A percentile compares a stretch with the other conserved stretches of the same genome.
Conservation (phyloP, 2,797 vertebrate genomes). For the Myoxocephalus aenaeus region DNA sequence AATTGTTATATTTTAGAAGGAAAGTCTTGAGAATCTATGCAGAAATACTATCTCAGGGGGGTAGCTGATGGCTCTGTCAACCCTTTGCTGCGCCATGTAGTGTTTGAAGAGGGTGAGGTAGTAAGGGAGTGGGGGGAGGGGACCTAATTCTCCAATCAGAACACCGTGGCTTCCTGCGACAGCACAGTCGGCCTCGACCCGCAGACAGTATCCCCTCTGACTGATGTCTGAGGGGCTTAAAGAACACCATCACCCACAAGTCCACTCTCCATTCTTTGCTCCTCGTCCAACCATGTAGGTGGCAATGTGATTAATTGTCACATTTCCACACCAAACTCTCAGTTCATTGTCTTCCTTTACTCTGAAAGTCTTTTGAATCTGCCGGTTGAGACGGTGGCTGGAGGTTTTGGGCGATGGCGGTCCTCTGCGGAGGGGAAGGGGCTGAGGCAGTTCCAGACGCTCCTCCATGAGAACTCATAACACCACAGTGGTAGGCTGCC, state of each 20-base stretch:
- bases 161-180: slow-evolving; percentile 33
- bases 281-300: slow-evolving; percentile 5
- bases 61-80: slow-evolving; percentile 83
- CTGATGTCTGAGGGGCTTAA: slow-evolving; percentile 45
- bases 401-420: slow-evolving; percentile 23
- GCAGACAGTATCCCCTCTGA: slow-evolving; percentile 41
- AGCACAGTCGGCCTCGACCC: slow-evolving; percentile 13
- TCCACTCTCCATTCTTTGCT: slow-evolving; percentile 33
- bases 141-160: slow-evolving; percentile 60
- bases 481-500: slow-evolving; percentile 30
- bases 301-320: slow-evolving; percentile 12
- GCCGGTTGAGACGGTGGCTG: slow-evolving; percentile 34
- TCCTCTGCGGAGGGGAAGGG: background rate
- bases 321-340: slow-evolving; percentile 22
- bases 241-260: slow-evolving; percentile 34
- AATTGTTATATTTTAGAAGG: slow-evolving; percentile 35
- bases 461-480: slow-evolving; percentile 27
- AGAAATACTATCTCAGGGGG: slow-evolving; percentile 81
- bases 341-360: slow-evolving; percentile 24
- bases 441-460: slow-evolving; percentile 26
- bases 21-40: slow-evolving; percentile 40
- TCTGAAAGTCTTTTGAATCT: slow-evolving; percentile 31
- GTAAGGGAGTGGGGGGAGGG: slow-evolving; percentile 61
- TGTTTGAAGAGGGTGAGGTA: slow-evolving; percentile 77
- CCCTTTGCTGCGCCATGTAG: slow-evolving; percentile 74